Evolutionary conservation across 2,113 vertebrate genomes (phyloP).

Genomic region (Nyctereutes procyonoides): DNA sequence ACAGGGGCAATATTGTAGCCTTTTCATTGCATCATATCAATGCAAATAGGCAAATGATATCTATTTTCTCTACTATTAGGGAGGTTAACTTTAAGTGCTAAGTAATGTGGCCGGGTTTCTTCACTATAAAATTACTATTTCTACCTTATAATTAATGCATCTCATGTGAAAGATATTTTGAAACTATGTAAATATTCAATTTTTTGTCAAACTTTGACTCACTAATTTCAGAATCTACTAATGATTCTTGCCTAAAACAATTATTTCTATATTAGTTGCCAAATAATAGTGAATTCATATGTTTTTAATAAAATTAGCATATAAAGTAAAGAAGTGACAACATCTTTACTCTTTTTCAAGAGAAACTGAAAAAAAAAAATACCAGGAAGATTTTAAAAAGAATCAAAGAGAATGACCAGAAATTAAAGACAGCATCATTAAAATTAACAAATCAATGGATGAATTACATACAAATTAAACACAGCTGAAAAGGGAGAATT

Average conservation of each 20-base stretch:
- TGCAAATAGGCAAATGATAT: neutral
- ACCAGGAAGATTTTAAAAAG: neutral
- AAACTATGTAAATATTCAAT: neutral
- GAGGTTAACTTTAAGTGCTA: neutral
- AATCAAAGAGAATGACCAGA: neutral
- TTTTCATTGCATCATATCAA: neutral
- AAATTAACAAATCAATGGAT: neutral
- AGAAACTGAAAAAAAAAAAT: neutral
- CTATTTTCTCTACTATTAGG: neutral
- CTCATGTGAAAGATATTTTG: neutral
- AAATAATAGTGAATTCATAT: neutral
- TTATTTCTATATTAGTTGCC: neutral
- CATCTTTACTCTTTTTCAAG: neutral
- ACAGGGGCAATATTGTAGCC: neutral
- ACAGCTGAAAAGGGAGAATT: neutral
- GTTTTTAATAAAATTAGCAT: neutral
- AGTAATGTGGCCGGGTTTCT: neutral
- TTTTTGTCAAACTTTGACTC: constrained; percentile 19
- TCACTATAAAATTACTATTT: neutral
- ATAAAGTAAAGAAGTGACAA: neutral
- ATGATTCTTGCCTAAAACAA: neutral
- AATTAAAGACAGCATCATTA: neutral
- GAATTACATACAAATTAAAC: neutral
- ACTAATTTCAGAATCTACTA: neutral
- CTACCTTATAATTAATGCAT: neutral